Evolutionary conservation across 2,113 vertebrate species (phyloP).

Genomic region (Epinephelus cyanopodus): DNA sequence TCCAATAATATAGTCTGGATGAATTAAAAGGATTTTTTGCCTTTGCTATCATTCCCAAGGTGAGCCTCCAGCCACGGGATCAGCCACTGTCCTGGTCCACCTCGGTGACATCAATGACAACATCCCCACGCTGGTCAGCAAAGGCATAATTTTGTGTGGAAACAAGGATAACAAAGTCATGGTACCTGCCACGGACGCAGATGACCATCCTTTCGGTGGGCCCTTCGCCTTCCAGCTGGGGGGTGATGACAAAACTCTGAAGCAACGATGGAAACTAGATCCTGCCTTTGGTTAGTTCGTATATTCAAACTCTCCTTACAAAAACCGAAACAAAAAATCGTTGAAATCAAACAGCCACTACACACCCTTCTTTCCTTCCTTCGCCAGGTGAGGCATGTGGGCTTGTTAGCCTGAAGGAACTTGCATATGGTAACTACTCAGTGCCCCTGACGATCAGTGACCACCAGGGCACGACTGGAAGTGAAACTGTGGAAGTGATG

Average conservation of each 20-base stretch:
- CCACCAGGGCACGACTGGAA: conserved; percentile 72
- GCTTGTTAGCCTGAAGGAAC: conserved; percentile 74
- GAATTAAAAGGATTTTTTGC: no score
- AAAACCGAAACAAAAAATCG: neutral
- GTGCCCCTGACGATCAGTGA: conserved; percentile 84
- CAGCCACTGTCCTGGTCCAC: conserved; percentile 80
- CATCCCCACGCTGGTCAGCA: conserved; percentile 68
- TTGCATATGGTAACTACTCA: conserved; percentile 80
- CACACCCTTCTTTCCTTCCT: neutral
- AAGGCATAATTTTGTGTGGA: conserved; percentile 73
- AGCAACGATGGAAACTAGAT: conserved; percentile 81
- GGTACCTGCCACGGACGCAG: conserved; percentile 70
- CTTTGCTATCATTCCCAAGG: conserved; percentile 72
- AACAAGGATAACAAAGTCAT: conserved; percentile 54
- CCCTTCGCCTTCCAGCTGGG: conserved; percentile 85
- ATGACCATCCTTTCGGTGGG: conserved; percentile 74
- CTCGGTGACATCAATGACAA: conserved; percentile 86
- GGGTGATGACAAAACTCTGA: conserved; percentile 30
- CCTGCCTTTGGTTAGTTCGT: conserved; percentile 70
- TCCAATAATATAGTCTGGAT: neutral
- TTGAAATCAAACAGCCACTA: neutral
- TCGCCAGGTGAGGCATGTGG: conserved; percentile 61
- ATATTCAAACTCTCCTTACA: neutral
- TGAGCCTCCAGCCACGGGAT: conserved; percentile 79
- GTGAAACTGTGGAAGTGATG: conserved; percentile 63